These are phyloP conservation scores for Abrostola tripartita DNA, from an alignment of 2,888 invertebrate species.

Conservation along the genomic window DNA sequence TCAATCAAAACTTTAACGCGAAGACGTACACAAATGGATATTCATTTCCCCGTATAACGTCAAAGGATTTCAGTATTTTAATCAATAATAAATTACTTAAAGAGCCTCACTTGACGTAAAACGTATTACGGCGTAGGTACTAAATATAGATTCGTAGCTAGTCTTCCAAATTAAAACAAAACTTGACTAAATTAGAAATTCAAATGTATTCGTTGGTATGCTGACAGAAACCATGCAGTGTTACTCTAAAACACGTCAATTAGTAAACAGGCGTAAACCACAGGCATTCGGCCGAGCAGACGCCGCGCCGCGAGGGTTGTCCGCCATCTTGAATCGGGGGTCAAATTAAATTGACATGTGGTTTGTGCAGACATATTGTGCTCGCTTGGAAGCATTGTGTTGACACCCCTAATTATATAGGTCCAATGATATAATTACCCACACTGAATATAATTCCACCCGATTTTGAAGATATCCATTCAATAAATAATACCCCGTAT, in stretches of 20 bases:
- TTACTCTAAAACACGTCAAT: slow-evolving; percentile 83
- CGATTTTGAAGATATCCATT: slow-evolving; percentile 62
- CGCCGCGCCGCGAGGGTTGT: slow-evolving; percentile 72
- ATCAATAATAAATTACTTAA: slow-evolving; percentile 35
- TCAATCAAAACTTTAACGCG: slow-evolving; percentile 4
- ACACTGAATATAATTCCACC: slow-evolving; percentile 69
- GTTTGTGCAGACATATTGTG: slow-evolving; percentile 84
- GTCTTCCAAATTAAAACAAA: slow-evolving; percentile 41
- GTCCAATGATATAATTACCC: slow-evolving; percentile 77
- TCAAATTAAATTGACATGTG: slow-evolving; percentile 88
- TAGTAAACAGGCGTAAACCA: slow-evolving; percentile 79
- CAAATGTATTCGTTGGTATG: slow-evolving; percentile 65
- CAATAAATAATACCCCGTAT: slow-evolving; percentile 64
- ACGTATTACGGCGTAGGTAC: slow-evolving; percentile 22
- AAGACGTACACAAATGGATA: slow-evolving; percentile 11
- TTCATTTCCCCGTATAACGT: slow-evolving; percentile 10
- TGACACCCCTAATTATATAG: slow-evolving; percentile 86
- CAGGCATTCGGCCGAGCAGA: slow-evolving; percentile 77
- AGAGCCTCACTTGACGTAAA: slow-evolving; percentile 20
- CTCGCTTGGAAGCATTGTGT: slow-evolving; percentile 80
- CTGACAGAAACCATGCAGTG: slow-evolving; percentile 74
- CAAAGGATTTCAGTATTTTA: slow-evolving; percentile 21
- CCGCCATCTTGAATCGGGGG: slow-evolving; percentile 85
- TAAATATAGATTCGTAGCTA: slow-evolving; percentile 29
- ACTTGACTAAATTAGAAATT: slow-evolving; percentile 48